Evolutionary conservation across 2,113 vertebrate genomes (phyloP).

Genomic region (Engraulis encrasicolus): DNA sequence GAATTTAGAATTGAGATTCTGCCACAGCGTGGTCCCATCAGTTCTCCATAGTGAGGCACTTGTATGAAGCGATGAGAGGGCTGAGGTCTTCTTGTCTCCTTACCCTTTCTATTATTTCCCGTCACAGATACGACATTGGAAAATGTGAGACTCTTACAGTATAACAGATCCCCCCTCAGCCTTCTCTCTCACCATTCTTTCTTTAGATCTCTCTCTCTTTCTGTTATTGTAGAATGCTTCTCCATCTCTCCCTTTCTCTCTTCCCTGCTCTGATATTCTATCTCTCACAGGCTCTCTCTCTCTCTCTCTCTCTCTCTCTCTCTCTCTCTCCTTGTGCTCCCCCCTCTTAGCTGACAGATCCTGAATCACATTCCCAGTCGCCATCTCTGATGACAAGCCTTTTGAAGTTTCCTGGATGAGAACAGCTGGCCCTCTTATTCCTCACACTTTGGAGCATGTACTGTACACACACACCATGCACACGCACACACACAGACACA

Average conservation of each 20-base stretch:
- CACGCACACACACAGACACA: neutral
- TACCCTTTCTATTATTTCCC: neutral
- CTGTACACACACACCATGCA: conserved; percentile 8
- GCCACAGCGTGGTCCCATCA: neutral
- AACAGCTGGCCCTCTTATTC: conserved; percentile 36
- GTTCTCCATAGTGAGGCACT: neutral
- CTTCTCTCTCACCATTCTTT: neutral
- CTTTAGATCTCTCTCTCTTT: neutral
- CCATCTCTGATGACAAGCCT: neutral
- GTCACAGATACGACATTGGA: neutral
- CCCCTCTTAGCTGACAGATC: neutral
- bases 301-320: neutral
- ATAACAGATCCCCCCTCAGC: neutral
- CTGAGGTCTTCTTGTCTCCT: neutral
- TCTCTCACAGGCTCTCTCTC: neutral
- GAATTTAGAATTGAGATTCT: no score
- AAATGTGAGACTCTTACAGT: neutral
- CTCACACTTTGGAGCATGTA: no score
- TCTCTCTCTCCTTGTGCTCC: neutral
- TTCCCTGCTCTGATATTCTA: neutral
- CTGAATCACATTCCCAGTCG: neutral
- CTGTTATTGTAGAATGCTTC: no score
- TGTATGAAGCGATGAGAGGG: neutral
- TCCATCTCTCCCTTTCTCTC: neutral
- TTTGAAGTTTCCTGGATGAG: conserved; percentile 22